Conservation (phyloP, 2,888 invertebrate species). For the Campoletis raptor region DNA sequence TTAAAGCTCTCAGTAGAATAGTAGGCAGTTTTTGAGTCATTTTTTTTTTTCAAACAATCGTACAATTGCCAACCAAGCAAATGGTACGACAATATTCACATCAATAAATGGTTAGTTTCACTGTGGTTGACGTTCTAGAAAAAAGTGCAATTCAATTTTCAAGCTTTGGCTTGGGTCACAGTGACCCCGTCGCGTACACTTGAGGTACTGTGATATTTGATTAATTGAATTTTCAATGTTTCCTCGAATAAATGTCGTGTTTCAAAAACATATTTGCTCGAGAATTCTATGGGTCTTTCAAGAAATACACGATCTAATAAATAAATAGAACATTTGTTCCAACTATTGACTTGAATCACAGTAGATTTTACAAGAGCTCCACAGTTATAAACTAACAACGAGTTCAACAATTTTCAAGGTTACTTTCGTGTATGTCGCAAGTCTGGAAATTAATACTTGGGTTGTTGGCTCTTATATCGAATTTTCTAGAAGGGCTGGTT, state of each 20-base stretch:
- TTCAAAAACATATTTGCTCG: background rate
- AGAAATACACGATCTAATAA: background rate
- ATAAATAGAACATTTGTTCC: background rate
- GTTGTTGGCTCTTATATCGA: slow-evolving; percentile 1
- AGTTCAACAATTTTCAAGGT: background rate
- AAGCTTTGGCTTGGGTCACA: no score
- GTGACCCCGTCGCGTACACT: no score
- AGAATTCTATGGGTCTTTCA: background rate
- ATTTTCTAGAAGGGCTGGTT: background rate
- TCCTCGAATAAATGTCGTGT: background rate
- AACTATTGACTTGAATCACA: background rate
- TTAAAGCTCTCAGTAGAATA: no score
- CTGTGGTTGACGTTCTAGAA: no score
- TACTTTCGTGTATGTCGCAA: background rate
- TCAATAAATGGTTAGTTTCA: no score
- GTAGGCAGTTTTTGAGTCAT: no score
- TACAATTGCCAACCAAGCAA: no score
- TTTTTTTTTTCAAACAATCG: no score
- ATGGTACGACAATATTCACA: no score
- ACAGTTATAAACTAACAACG: background rate
- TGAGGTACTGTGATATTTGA: no score
- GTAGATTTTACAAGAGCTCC: background rate
- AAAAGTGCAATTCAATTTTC: no score
- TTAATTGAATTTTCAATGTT: background rate
- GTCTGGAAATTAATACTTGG: background rate